These are phyloP conservation scores for Amphipoea lucens DNA, from an alignment of 2,888 invertebrate genomes.

Conservation along the genomic window DNA sequence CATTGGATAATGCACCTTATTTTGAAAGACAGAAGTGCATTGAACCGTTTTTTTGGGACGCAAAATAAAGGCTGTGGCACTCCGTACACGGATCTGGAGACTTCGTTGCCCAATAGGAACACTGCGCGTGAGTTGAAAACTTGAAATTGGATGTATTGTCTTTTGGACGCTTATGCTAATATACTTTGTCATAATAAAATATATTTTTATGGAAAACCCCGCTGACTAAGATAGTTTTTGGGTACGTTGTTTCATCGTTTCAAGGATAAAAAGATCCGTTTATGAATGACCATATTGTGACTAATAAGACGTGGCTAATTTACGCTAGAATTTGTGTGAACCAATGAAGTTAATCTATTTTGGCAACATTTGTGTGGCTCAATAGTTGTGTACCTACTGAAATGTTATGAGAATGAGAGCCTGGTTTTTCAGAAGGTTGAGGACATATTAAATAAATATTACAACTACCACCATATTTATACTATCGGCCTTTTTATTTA, in stretches of 20 bases:
- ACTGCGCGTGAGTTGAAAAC: constrained; percentile 85
- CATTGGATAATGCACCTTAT: constrained; percentile 56
- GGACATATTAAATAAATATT: background rate
- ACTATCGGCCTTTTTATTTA: no score
- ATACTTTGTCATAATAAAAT: constrained; percentile 74
- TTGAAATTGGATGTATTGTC: constrained; percentile 80
- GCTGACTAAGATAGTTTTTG: constrained; percentile 71
- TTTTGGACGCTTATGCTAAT: constrained; percentile 82
- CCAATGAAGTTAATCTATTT: constrained; percentile 45
- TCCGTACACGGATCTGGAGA: constrained; percentile 78
- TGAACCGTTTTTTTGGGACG: constrained; percentile 20
- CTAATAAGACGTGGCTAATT: constrained; percentile 53
- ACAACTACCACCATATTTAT: background rate
- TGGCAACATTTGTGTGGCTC: background rate
- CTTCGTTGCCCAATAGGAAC: constrained; percentile 82
- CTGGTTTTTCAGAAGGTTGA: constrained; percentile 18
- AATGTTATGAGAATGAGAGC: background rate
- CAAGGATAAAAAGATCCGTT: constrained; percentile 61
- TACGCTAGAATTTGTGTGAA: constrained; percentile 28
- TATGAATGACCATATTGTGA: constrained; percentile 43
- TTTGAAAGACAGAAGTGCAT: background rate
- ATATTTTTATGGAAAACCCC: constrained; percentile 76
- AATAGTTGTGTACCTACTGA: background rate
- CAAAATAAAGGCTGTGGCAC: constrained; percentile 59
- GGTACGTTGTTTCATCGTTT: constrained; percentile 54